Conservation (phyloP, 2,113 vertebrate species). For the Vulpes ferrilata region DNA sequence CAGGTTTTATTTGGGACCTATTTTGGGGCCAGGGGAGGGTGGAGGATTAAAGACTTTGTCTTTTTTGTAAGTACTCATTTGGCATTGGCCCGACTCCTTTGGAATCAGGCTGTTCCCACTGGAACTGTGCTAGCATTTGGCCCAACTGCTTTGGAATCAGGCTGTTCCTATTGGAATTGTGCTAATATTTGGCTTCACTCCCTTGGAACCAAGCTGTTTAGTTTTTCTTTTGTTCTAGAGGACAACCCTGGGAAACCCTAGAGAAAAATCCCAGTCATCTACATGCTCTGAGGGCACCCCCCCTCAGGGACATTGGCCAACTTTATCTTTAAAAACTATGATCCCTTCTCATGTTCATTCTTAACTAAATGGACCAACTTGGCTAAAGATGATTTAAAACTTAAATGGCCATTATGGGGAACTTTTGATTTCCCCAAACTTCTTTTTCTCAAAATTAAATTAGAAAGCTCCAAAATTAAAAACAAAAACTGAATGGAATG, state of each 20-base stretch:
- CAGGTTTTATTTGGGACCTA: neutral
- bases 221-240: neutral
- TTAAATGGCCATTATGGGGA: neutral
- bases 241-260: neutral
- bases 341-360: neutral
- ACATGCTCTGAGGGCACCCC: neutral
- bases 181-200: neutral
- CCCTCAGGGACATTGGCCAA: neutral
- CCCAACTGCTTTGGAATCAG: neutral
- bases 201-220: neutral
- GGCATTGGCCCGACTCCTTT: neutral
- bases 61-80: neutral
- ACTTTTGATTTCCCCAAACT: neutral
- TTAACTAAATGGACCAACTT: neutral
- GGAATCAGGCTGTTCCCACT: neutral
- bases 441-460: neutral
- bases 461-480: neutral
- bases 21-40: neutral
- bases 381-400: neutral
- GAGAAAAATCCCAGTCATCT: neutral
- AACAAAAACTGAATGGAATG: neutral
- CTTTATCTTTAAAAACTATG: neutral
- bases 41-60: neutral
- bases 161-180: neutral
- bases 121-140: neutral